phyloP scores from a whole-genome alignment of 2,797 vertebrate species.

The Neomorphus geoffroyi region DNA sequence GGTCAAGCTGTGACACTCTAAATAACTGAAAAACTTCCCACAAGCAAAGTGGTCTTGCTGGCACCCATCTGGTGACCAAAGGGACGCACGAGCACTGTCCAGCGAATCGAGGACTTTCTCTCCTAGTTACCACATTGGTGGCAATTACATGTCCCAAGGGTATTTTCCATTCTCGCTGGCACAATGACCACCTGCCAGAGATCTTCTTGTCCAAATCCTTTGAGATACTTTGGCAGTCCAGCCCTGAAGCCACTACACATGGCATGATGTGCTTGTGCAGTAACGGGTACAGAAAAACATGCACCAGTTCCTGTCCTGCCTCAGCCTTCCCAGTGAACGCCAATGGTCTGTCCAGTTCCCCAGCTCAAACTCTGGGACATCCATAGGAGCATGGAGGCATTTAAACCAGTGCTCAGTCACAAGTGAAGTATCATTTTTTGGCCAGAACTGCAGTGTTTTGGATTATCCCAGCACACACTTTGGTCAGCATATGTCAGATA shows the following conservation, averaged over 20 bases:
- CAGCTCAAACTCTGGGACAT: not conserved
- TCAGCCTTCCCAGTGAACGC: not conserved
- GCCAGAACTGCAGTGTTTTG: not conserved
- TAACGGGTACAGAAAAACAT: not conserved
- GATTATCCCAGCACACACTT: not conserved
- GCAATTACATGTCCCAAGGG: not conserved
- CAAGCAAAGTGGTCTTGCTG: not conserved
- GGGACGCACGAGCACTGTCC: fast-evolving
- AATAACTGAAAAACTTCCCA: not conserved
- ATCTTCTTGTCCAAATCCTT: not conserved
- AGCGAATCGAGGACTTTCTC: not conserved
- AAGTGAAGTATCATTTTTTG: not conserved
- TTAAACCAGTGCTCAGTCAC: not conserved
- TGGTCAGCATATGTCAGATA: not conserved
- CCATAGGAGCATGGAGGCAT: not conserved
- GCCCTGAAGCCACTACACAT: not conserved
- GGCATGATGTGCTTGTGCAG: not conserved
- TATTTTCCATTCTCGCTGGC: not conserved
- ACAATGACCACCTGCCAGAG: not conserved
- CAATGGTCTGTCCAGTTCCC: not conserved
- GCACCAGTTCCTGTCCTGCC: not conserved
- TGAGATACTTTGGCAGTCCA: not conserved
- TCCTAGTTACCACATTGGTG: not conserved
- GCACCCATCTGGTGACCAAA: not conserved
- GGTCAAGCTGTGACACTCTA: not conserved